Percentiles rank a stretch among this genome's conserved stretches.
phyloP scores from a whole-genome alignment of 2,113 vertebrate species.

The Vidua macroura region DNA sequence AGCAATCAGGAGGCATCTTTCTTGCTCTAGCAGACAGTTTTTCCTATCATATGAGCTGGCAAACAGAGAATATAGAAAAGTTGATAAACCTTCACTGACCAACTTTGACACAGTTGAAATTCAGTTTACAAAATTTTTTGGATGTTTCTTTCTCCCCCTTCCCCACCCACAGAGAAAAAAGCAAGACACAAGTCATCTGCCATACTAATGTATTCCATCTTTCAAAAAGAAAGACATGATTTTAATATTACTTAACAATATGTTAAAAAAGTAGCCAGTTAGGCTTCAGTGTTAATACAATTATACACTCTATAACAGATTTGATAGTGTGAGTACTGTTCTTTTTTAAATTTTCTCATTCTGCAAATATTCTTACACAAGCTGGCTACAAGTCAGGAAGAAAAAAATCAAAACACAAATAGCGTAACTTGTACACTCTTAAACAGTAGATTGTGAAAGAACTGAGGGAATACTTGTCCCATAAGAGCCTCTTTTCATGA shows the following conservation, averaged over 20 bases:
- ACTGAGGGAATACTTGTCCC: conserved; percentile 83
- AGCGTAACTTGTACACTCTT: conserved; percentile 90
- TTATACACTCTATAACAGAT: conserved; percentile 97
- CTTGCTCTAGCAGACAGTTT: not conserved
- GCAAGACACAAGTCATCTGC: conserved; percentile 83
- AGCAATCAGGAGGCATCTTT: not conserved
- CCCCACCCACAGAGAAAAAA: conserved; percentile 66
- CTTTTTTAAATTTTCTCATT: conserved; percentile 85
- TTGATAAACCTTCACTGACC: not conserved
- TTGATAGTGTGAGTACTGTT: conserved; percentile 93
- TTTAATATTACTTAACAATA: conserved; percentile 99
- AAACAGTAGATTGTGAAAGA: conserved; percentile 86
- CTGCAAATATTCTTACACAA: conserved; percentile 94
- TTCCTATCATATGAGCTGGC: not conserved
- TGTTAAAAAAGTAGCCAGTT: conserved; percentile 99
- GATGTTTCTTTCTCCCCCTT: not conserved
- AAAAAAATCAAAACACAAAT: conserved; percentile 82
- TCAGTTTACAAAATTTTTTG: not conserved
- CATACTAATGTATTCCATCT: conserved; percentile 99
- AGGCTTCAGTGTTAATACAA: conserved; percentile 99
- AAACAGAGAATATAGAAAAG: not conserved
- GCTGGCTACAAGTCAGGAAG: conserved; percentile 83
- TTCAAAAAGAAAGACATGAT: conserved; percentile 99
- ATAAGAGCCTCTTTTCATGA: conserved; percentile 77
- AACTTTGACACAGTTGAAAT: not conserved